phyloP scores from a whole-genome alignment of 2,888 invertebrate genomes.

The Nomada lathburiana region DNA sequence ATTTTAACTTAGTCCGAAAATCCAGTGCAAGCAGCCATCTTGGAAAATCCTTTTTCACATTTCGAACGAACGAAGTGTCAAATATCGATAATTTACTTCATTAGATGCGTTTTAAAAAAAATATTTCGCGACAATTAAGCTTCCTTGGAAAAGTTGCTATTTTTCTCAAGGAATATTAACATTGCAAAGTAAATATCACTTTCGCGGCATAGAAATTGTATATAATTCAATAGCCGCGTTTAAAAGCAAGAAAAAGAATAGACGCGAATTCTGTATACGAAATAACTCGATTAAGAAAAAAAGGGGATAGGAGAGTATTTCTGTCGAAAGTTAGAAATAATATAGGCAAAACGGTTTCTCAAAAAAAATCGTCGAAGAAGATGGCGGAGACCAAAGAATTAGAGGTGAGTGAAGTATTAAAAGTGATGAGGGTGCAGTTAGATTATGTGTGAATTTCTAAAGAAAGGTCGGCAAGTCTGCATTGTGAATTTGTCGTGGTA shows the following conservation, averaged over 20 bases:
- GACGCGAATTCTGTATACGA: conserved; percentile 22
- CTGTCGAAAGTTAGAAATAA: conserved; percentile 62
- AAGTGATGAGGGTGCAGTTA: conserved; percentile 54
- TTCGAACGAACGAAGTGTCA: conserved; percentile 63
- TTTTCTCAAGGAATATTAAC: conserved; percentile 8
- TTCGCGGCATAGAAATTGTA: conserved; percentile 37
- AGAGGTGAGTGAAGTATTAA: conserved; percentile 79
- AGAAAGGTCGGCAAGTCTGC: conserved; percentile 48
- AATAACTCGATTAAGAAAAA: conserved; percentile 33
- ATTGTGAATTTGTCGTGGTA: conserved; percentile 52
- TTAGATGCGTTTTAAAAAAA: conserved; percentile 20
- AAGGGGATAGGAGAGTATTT: conserved; percentile 52
- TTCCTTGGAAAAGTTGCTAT: conserved; percentile 13
- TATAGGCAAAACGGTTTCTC: conserved; percentile 78
- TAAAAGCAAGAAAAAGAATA: conserved; percentile 37
- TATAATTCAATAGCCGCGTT: conserved; percentile 37
- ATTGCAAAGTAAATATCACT: conserved; percentile 26
- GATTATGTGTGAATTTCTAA: conserved; percentile 42
- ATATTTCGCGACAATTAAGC: conserved; percentile 7
- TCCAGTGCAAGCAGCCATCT: conserved; percentile 59
- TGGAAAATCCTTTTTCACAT: conserved; percentile 63
- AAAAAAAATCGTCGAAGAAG: conserved; percentile 80
- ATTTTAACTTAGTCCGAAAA: conserved; percentile 28
- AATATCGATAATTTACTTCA: conserved; percentile 44
- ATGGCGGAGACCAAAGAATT: conserved; percentile 83